Evolutionary conservation across 2,113 vertebrate species (phyloP), one percentile per base, ranked within the genome.

Genomic region (Syngnathus typhle): DNA sequence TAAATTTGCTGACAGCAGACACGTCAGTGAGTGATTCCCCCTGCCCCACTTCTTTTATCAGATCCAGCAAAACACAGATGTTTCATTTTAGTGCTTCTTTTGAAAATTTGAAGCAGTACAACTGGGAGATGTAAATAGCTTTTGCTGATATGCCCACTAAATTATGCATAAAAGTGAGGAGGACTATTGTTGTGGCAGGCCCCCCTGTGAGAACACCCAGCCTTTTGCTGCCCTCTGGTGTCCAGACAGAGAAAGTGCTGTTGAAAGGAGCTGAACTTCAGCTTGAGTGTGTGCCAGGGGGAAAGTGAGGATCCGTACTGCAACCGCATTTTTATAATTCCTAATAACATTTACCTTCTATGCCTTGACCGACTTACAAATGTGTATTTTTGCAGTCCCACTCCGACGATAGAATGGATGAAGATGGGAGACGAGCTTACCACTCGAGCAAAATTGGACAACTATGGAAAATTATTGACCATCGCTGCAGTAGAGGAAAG

Each of bases 261-360:
- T 85, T 96, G 87, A 93, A 92, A 84, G 95, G 93, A 76, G 85
- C 90, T 1, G 82, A 87, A 13, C 89, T 99, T 63, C 75, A 92
- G 52, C 90, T 98, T 0, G 95, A 98, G 79, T 99, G 96, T 37
- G 94, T 98, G 70, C 92, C 96, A n/a, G 91, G 93, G 80, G 96
- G 96, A 85, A 88, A 94, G 96, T 99, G 90, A 91, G 96, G 95
- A 87, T n/a, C 32, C 18, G 43, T 56, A 6, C 16, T 67, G 13
- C 6, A 64, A 36, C 54, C 36, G 21, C 32, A 15, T 46, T 46
- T 46, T 46, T 18, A 6, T 47, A 15, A 21, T 52, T 52, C 49
- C 49, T 10, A n/a, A 52, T 21, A 1, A 19, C 23, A 38, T 62
- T 8, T 36, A 21, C 8, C 2, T 13, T 69, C 2, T 37, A 54